Evolutionary conservation across 2,888 invertebrate genomes (phyloP), one percentile per base, ranked within the genome.

Genomic region (Eretmocerus hayati): DNA sequence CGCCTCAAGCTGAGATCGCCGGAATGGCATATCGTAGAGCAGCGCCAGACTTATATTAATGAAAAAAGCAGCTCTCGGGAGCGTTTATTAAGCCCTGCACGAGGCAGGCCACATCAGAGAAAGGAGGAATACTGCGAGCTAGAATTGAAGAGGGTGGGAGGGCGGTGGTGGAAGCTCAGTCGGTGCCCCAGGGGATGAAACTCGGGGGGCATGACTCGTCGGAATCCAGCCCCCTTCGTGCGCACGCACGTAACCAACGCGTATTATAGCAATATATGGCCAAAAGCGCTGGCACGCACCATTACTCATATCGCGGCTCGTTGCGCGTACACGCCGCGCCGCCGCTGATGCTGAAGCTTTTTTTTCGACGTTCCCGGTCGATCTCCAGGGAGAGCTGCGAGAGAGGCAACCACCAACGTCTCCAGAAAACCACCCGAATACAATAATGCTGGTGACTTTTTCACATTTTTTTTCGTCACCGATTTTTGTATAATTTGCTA

Each of bases 231-330:
- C 15, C 11, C 32, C 32, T 5, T 20, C 35, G 6, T 8, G 23
- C 6, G n/a, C 15, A 20, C 60, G 60, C 60, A 61, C 62, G 64
- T n/a, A n/a, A n/a, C n/a, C n/a, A n/a, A n/a, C n/a, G n/a, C n/a
- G n/a, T n/a, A n/a, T n/a, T n/a, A n/a, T n/a, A n/a, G n/a, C n/a
- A n/a, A n/a, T n/a, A n/a, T n/a, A n/a, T n/a, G n/a, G n/a, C n/a
- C n/a, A n/a, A n/a, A n/a, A n/a, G n/a, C n/a, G n/a, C n/a, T n/a
- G n/a, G n/a, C 69, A 68, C 69, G 67, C 69, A 70, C 69, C 71
- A 71, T 71, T 71, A 69, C 71, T 71, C 71, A 71, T 69, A 70
- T 67, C 67, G 64, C 61, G 64, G 63, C 67, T 67, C 61, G 64
- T 64, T 67, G 66, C 26, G 26, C 26, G 26, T 26, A 26, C 26